phyloP scores from a whole-genome alignment of 1,140 invertebrate genomes.

The Drosophila parabipectinata region DNA sequence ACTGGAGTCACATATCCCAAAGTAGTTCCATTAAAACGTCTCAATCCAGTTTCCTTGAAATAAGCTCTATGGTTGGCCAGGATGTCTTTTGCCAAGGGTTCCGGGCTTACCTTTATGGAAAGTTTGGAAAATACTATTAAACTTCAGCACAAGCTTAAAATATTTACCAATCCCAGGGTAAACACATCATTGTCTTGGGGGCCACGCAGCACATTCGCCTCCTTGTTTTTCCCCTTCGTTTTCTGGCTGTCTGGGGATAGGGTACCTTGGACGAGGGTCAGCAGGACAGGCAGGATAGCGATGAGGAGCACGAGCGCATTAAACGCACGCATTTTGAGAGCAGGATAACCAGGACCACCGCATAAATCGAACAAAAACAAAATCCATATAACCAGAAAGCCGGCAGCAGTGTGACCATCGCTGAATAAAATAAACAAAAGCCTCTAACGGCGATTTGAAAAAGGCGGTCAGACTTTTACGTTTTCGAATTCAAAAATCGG shows the following conservation, averaged over 20 bases:
- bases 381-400: slow-evolving; percentile 33
- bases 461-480: not conserved
- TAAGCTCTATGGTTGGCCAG: slow-evolving; percentile 90
- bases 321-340: slow-evolving; percentile 42
- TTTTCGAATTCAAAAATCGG: not conserved
- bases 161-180: slow-evolving; percentile 86
- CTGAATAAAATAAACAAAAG: not conserved
- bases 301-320: slow-evolving; percentile 30
- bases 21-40: slow-evolving; percentile 89
- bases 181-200: slow-evolving; percentile 88
- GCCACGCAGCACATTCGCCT: slow-evolving; percentile 85
- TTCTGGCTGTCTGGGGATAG: slow-evolving; percentile 85
- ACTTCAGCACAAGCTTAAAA: not conserved
- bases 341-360: slow-evolving; percentile 26
- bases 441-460: not conserved
- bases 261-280: slow-evolving; percentile 70
- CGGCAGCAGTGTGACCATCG: slow-evolving; percentile 20
- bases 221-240: slow-evolving; percentile 83
- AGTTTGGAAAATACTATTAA: not conserved
- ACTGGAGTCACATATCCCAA: slow-evolving; percentile 97
- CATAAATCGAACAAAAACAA: slow-evolving; percentile 51
- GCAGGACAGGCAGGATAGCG: slow-evolving; percentile 33
- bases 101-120: slow-evolving; percentile 84
- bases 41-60: slow-evolving; percentile 87
- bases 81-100: slow-evolving; percentile 89